Evolutionary conservation across 2,797 vertebrate genomes (phyloP).

Genomic region (Megaceryle alcyon): DNA sequence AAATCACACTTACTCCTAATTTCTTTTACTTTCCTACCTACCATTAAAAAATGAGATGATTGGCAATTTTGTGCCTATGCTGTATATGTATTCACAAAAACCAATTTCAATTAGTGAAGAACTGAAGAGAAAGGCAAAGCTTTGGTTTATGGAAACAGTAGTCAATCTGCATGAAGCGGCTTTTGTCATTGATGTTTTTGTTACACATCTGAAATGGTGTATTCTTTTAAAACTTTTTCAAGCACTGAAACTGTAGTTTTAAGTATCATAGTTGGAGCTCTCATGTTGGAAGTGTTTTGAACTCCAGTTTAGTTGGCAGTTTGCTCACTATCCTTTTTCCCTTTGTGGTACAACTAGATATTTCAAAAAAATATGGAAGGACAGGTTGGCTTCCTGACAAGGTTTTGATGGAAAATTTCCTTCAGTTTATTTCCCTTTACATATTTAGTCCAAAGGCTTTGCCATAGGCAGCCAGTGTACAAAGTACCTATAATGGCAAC

Average conservation of each 20-base stretch:
- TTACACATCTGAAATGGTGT: not conserved
- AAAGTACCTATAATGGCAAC: not conserved
- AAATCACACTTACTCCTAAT: not conserved
- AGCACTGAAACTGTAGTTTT: not conserved
- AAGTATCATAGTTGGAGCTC: not conserved
- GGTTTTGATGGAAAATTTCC: conserved; percentile 62
- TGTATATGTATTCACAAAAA: not conserved
- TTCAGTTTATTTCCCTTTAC: conserved; percentile 29
- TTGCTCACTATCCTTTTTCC: conserved; percentile 13
- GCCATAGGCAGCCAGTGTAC: not conserved
- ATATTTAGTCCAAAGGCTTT: not conserved
- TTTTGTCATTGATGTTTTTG: not conserved
- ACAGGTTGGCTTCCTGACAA: conserved; percentile 44
- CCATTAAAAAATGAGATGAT: not conserved
- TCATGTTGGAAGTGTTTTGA: not conserved
- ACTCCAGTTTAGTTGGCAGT: not conserved
- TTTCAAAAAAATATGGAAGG: not conserved
- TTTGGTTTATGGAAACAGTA: not conserved
- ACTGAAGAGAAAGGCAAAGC: not conserved
- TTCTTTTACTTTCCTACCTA: not conserved
- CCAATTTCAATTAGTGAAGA: not conserved
- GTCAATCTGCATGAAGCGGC: not conserved
- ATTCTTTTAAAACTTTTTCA: not conserved
- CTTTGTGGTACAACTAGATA: conserved; percentile 28
- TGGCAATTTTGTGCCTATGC: not conserved